These are phyloP conservation scores for Parasteatoda tepidariorum DNA, from an alignment of 1,140 invertebrate species.

Conservation along the genomic window DNA sequence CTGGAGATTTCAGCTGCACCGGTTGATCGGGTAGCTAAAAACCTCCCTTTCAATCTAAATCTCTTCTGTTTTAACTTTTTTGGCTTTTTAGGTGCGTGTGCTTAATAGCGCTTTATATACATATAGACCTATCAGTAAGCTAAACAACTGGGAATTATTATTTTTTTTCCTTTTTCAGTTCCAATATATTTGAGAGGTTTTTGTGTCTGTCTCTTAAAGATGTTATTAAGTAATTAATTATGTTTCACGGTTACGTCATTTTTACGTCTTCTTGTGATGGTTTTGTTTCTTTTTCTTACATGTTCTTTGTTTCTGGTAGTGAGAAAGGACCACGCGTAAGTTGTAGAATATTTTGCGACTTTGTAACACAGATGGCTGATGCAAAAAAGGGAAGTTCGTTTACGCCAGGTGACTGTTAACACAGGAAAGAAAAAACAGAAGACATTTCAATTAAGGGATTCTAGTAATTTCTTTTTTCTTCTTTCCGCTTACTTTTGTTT, in stretches of 20 bases:
- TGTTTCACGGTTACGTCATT: background rate
- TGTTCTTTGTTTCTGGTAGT: background rate
- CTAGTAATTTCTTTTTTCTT: background rate
- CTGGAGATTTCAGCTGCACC: constrained; percentile 23
- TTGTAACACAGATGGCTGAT: background rate
- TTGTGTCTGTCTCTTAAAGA: background rate
- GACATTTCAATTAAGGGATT: constrained; percentile 28
- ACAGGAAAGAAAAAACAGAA: background rate
- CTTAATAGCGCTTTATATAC: constrained; percentile 40
- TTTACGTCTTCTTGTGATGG: background rate
- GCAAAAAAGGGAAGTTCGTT: background rate
- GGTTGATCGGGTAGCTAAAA: background rate
- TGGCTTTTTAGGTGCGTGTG: background rate
- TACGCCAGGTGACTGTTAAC: background rate
- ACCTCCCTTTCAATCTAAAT: constrained; percentile 25
- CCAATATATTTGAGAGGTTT: background rate
- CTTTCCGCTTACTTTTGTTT: background rate
- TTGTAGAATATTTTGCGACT: background rate
- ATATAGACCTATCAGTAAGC: constrained; percentile 21
- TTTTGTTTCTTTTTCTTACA: background rate
- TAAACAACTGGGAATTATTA: constrained; percentile 38
- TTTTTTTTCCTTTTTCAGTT: background rate
- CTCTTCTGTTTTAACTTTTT: background rate
- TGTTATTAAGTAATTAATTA: constrained; percentile 56
- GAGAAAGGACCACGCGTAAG: background rate